phyloP scores from a whole-genome alignment of 2,888 invertebrate species.

The Empis livida region DNA sequence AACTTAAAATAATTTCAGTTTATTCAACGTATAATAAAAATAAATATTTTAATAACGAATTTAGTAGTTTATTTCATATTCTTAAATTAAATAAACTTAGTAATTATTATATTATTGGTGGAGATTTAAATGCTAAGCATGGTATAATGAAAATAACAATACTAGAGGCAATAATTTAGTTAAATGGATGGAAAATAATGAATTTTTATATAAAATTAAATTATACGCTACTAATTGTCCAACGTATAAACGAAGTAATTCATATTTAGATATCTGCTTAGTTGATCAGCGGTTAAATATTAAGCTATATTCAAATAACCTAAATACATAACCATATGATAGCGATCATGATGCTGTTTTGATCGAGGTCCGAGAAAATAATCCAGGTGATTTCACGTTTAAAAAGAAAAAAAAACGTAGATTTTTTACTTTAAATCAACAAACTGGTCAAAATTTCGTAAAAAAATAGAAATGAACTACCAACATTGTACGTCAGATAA shows the following conservation, averaged over 20 bases:
- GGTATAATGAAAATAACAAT: conserved; percentile 4
- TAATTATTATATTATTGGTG: conserved; percentile 4
- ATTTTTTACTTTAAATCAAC: background rate
- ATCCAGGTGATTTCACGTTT: background rate
- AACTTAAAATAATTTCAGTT: background rate
- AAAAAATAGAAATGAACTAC: background rate
- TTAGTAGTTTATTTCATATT: background rate
- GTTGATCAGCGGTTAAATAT: background rate
- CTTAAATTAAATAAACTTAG: conserved; percentile 1
- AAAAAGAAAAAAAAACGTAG: background rate
- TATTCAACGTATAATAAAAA: background rate
- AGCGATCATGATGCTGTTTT: background rate
- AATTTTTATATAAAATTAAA: background rate
- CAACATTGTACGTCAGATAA: background rate
- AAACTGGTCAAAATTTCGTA: background rate
- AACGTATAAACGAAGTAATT: background rate
- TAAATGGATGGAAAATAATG: conserved; percentile 1
- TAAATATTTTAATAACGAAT: background rate
- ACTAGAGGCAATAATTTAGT: conserved; percentile 1
- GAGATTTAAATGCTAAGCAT: conserved; percentile 6
- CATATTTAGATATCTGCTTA: conserved; percentile 2
- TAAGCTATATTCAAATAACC: background rate
- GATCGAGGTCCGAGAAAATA: background rate
- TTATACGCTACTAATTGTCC: background rate
- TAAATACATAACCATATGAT: background rate